Conservation (phyloP, 2,113 vertebrate species). For the Rafetus swinhoei region DNA sequence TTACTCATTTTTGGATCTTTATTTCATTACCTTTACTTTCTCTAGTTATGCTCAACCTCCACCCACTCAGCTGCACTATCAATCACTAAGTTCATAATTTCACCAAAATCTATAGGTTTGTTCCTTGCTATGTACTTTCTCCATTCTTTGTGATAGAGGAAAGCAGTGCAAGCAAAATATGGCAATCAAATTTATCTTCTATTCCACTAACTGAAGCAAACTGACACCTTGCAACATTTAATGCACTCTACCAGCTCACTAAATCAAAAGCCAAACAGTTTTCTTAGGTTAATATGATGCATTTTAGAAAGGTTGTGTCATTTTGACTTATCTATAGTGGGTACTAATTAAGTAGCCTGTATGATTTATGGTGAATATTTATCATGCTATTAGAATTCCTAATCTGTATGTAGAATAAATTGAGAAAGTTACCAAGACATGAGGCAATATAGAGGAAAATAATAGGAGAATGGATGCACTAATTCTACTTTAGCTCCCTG, state of each 20-base stretch:
- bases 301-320: background rate
- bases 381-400: background rate
- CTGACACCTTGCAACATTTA: background rate
- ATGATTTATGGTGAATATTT: constrained; percentile 14
- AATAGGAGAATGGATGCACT: background rate
- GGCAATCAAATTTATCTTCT: background rate
- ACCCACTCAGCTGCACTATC: background rate
- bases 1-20: background rate
- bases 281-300: background rate
- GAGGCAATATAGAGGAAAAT: background rate
- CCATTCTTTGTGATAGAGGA: background rate
- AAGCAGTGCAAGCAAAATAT: background rate
- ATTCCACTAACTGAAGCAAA: background rate
- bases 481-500: background rate
- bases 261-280: constrained; percentile 19
- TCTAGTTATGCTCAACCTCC: background rate
- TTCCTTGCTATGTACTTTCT: background rate
- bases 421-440: background rate
- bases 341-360: constrained; percentile 27
- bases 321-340: background rate
- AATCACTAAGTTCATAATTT: background rate
- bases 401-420: background rate
- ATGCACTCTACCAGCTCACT: constrained; percentile 1
- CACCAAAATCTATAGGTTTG: background rate
- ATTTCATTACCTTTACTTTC: background rate